These are phyloP conservation scores for Oreotrochilus melanogaster DNA, from an alignment of 2,113 vertebrate genomes.

Conservation along the genomic window DNA sequence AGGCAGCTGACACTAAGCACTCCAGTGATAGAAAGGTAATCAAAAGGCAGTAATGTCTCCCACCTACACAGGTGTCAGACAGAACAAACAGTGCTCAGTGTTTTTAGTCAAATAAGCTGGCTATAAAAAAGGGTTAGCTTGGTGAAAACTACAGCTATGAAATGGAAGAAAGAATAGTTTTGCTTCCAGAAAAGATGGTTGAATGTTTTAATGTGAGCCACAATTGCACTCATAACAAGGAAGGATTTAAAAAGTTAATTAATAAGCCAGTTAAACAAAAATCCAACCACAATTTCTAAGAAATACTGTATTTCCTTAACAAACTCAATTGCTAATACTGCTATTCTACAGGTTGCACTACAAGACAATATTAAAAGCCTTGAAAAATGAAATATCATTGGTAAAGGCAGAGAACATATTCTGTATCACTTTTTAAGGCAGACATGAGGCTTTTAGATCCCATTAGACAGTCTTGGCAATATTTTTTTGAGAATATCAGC, in stretches of 20 bases:
- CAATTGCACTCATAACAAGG: not conserved
- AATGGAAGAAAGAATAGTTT: not conserved
- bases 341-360: not conserved
- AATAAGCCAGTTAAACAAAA: not conserved
- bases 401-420: not conserved
- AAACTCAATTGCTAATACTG: not conserved
- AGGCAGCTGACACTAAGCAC: not conserved
- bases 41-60: not conserved
- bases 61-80: not conserved
- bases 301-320: not conserved
- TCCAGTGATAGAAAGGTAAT: not conserved
- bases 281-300: not conserved
- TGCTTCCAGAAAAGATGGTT: too few relatives aligned
- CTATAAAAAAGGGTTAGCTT: not conserved
- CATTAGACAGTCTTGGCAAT: not conserved
- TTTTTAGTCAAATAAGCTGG: not conserved
- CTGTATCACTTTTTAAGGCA: not conserved
- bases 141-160: not conserved
- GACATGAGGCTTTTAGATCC: not conserved
- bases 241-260: not conserved
- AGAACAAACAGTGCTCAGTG: fast-evolving
- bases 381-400: not conserved
- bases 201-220: not conserved
- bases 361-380: not conserved
- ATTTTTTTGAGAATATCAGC: not conserved